Percentiles rank a stretch among this genome's conserved stretches.
Conservation (phyloP, 2,888 invertebrate genomes). For the Aplocera efformata region DNA sequence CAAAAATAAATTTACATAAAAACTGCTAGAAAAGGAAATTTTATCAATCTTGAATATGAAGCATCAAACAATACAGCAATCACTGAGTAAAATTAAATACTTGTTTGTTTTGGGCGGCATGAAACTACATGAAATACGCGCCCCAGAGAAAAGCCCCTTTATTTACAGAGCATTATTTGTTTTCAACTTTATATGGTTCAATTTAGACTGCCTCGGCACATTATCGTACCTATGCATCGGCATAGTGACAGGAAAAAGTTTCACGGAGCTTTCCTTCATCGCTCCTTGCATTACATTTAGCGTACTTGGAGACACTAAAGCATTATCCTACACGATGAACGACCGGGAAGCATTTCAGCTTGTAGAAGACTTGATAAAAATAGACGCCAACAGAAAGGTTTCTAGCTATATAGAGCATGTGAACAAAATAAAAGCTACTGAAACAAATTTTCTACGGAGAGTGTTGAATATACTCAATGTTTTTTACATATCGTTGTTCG, state of each 20-base stretch:
- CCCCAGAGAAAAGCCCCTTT: not conserved
- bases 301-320: slow-evolving; percentile 3
- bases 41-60: not conserved
- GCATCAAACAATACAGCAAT: slow-evolving; percentile 5
- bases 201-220: slow-evolving; percentile 9
- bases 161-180: slow-evolving; percentile 3
- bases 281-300: slow-evolving; percentile 16
- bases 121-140: slow-evolving; percentile 8
- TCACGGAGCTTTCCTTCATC: slow-evolving; percentile 21
- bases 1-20: too few relatives aligned
- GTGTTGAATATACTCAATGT: slow-evolving; percentile 9
- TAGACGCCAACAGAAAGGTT: slow-evolving; percentile 1
- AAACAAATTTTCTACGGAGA: slow-evolving; percentile 5
- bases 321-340: slow-evolving; percentile 8
- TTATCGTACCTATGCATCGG: slow-evolving; percentile 3
- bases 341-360: slow-evolving; percentile 3
- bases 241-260: slow-evolving; percentile 14
- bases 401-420: not conserved
- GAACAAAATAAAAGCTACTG: slow-evolving; percentile 4
- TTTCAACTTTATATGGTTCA: slow-evolving; percentile 16
- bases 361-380: slow-evolving; percentile 7
- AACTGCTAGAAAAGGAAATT: too few relatives aligned
- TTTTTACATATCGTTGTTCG: slow-evolving; percentile 4
- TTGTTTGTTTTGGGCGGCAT: slow-evolving; percentile 13
- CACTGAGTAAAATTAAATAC: slow-evolving; percentile 7